Conservation (phyloP, 2,888 invertebrate genomes). For the Zaprionus lineosus region DNA sequence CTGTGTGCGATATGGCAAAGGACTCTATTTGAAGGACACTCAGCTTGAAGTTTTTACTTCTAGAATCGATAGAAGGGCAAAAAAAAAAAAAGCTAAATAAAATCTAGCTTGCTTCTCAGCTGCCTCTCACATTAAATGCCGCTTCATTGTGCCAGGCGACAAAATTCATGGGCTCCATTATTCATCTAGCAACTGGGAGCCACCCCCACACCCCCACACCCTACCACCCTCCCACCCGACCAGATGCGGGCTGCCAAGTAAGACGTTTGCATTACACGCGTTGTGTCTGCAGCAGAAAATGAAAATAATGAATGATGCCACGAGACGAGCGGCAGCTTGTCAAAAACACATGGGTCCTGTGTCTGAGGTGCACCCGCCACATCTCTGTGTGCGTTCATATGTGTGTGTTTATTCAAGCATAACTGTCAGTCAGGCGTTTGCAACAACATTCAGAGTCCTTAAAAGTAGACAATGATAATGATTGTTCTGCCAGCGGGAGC, state of each 20-base stretch:
- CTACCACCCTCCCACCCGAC: too few relatives aligned
- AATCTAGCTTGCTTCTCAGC: background rate
- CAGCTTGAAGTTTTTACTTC: too few relatives aligned
- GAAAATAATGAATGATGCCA: conserved; percentile 75
- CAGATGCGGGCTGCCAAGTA: too few relatives aligned
- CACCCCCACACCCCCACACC: too few relatives aligned
- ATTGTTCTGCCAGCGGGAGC: conserved; percentile 42
- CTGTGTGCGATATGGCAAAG: too few relatives aligned
- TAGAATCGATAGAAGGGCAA: too few relatives aligned
- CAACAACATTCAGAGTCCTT: conserved; percentile 26
- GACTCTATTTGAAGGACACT: too few relatives aligned
- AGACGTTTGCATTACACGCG: conserved; percentile 49
- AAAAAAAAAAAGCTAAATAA: too few relatives aligned
- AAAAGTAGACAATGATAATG: conserved; percentile 73
- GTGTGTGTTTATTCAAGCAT: too few relatives aligned
- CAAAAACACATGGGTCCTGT: conserved; percentile 65
- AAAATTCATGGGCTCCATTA: conserved; percentile 51
- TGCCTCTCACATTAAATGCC: conserved; percentile 24
- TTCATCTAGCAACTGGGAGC: conserved; percentile 45
- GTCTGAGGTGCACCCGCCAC: conserved; percentile 33
- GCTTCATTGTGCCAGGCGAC: conserved; percentile 32
- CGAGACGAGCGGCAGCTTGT: conserved; percentile 55
- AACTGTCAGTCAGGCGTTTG: conserved; percentile 45
- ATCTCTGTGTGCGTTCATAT: background rate
- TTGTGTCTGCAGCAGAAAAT: conserved; percentile 55